Evolutionary conservation across 2,797 vertebrate species (phyloP), one percentile per base, ranked within the genome.

Genomic region (Coracias cyanogaster): DNA sequence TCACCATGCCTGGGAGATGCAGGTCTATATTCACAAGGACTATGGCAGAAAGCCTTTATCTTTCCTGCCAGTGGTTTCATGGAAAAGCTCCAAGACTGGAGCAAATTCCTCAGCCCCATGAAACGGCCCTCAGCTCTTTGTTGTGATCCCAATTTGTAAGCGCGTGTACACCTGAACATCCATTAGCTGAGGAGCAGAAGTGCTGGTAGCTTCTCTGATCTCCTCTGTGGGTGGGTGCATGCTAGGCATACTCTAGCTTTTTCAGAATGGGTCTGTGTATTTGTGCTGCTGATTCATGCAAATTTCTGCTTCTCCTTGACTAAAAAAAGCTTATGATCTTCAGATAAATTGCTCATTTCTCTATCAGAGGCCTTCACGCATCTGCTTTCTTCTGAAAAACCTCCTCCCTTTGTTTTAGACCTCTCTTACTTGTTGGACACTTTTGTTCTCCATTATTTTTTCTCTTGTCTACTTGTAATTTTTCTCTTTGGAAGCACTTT

Each of bases 401-500:
- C 8, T 60, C 28, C 58, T 12, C 25, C 25, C 49, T 66, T 77
- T 25, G 4, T 45, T 48, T 67, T 4, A 54, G 6, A n/a, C 7
- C 2, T 43, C 14, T 82, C 28, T 79, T 65, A 35, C 37, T 64
- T 66, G 28, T 31, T 62, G 41, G 43, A 45, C 20, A 24, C 20
- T 82, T 89, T 77, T 82, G 11, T 10, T 77, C 15, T 73, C 33
- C 14, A 12, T 62, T 65, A 12, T 69, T 84, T 62, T 88, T 79
- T 28, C 28, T 82, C 60, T 37, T 37, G 25, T 9, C 79, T 85
- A 37, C 64, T 71, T 80, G 43, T 35, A 89, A 69, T 85, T 93
- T 84, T 86, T 92, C 39, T 82, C 74, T 82, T 85, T 89, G 78
- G 92, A 96, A 92, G 15, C 25, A 35, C 39, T 87, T 87, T 80